Base-by-base conservation (phyloP, 2,797 vertebrate species). In the Notoglanidium macrostoma region DNA sequence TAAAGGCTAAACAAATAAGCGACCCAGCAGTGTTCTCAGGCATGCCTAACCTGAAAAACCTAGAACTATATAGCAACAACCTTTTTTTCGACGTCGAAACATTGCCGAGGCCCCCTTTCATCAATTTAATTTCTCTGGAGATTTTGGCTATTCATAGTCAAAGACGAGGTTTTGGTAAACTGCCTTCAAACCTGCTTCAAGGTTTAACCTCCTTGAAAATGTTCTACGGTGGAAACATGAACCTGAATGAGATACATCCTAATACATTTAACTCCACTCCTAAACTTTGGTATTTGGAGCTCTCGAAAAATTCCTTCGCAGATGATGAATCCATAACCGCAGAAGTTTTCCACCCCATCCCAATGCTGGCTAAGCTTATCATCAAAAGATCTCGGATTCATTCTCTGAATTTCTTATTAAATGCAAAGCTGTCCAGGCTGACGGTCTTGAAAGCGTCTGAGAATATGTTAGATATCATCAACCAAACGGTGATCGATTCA, bases 101-200 rank as follows among this genome's bases (percentile, higher is more conserved):
- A 23, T 78, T 92, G n/a, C 59, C 67, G 26, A 19, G 6, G 0
- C 89, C 92, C 65, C 91, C 91, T 4, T 93, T 92, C 73, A 51
- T 21, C 35, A 5, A 79, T 7, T 67, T 93, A 17, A 89, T 72
- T 54, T 87, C 85, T 1, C 89, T 93, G 68, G 81, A 65, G 7
- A 23, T 40, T 55, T 77, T 93, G 21, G 0, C 55, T 11, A 85
- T 93, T n/a, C 83, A 93, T 57, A 93, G 92, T 74, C 91, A 92
- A 79, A 86, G 85, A 57, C 74, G 67, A 23, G 91, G 92, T 19
- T 77, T 93, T 10, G 7, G 54, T 5, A 81, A 88, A 72, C n/a
- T 92, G 9, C 92, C 92, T 40, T 89, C 85, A 32, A 93, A 93
- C 76, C 86, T 93, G 29, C 84, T 93, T 46, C 88, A 89, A 85